Percentiles rank a stretch among this genome's conserved stretches.
phyloP scores from a whole-genome alignment of 92 coral and sea anemone genomes.

The Scolanthus callimorphus region DNA sequence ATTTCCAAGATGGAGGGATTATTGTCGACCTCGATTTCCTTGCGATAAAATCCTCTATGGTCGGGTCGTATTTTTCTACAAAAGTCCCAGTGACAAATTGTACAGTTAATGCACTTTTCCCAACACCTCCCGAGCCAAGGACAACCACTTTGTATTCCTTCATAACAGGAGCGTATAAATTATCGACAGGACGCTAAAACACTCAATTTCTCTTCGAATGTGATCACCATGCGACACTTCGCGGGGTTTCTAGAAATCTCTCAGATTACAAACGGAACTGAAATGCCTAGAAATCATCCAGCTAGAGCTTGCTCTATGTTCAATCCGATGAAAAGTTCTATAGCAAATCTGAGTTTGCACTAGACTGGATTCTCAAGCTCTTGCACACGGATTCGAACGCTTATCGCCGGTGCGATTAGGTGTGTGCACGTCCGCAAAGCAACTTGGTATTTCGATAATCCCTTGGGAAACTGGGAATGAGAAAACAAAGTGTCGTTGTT shows the following conservation, averaged over 20 bases:
- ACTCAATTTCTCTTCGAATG: neutral
- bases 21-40: slow-evolving; percentile 97
- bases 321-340: neutral
- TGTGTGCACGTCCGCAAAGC: slow-evolving; percentile 39
- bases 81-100: slow-evolving; percentile 98
- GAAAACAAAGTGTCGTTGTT: no score
- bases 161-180: slow-evolving; percentile 47
- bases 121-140: slow-evolving; percentile 98
- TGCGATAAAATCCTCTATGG: slow-evolving; percentile 98
- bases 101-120: slow-evolving; percentile 95
- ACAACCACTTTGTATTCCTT: slow-evolving; percentile 98
- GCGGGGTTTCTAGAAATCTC: neutral
- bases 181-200: slow-evolving; percentile 8
- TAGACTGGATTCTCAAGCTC: neutral
- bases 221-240: no score
- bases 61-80: slow-evolving; percentile 99
- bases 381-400: slow-evolving; percentile 23
- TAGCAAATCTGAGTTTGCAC: neutral
- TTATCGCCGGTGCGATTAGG: slow-evolving; percentile 30
- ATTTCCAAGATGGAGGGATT: slow-evolving; percentile 96
- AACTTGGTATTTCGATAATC: slow-evolving; percentile 6
- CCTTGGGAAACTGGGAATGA: neutral
- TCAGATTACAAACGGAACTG: slow-evolving; percentile 14
- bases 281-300: slow-evolving; percentile 7
- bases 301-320: slow-evolving; percentile 25